Evolutionary conservation across 2,113 vertebrate genomes (phyloP), one percentile per base, ranked within the genome.

Genomic region (Psephotus haematonotus): DNA sequence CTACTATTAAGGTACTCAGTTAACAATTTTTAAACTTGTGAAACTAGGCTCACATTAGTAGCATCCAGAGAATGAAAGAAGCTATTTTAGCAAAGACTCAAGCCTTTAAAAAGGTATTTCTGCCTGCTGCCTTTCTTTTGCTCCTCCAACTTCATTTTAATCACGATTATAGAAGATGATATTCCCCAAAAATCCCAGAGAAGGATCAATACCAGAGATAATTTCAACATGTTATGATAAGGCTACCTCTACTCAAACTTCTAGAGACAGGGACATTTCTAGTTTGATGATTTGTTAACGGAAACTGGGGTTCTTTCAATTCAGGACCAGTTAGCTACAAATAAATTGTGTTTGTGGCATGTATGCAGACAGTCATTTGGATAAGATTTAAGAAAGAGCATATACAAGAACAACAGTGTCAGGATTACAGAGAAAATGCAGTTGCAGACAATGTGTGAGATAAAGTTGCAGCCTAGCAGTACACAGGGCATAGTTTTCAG

Each of bases 1-100:
- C 77, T 84, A 79, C 71, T 74, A 16, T 2, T 52, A 57, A 86
- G 35, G 80, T 71, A 60, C 6, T 28, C 67, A 92, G 93, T 93
- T 92, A 96, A 93, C 80, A 93, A 52, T 52, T 86, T 83, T 90
- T 84, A 93, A 88, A 86, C 86, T 86, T 81, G 52, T 90, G 62
- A 90, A 93, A 86, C 29, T 49, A 70, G 29, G 53, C 72, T 81
- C 50, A 79, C 43, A 47, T 78, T 93, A 90, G 92, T 90, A 83
- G 57, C 55, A 75, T 31, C 55, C 28, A 86, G 72, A 93, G 65
- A 93, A 93, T 35, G 33, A 92, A 88, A 94, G 44, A n/a, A 37
- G 57, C 62, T 88, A 62, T 83, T 90, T 81, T 57, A 93, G 43
- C 80, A 89, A 90, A 81, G 76, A 78, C 29, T 81, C 27, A 6